These are phyloP conservation scores for Peromyscus nudipes DNA, from an alignment of 2,797 vertebrate species.

Conservation along the genomic window DNA sequence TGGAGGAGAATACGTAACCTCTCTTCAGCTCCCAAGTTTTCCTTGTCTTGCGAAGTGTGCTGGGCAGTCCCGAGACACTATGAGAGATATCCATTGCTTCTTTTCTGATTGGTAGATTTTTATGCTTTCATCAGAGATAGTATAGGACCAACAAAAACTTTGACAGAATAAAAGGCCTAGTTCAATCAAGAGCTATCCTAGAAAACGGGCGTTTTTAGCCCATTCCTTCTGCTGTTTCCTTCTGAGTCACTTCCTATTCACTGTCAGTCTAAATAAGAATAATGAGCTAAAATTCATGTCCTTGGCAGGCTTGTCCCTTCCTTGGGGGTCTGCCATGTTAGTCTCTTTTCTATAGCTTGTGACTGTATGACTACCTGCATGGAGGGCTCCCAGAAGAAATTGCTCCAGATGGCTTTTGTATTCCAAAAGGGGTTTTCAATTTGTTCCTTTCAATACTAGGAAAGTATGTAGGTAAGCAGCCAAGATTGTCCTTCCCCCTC, in stretches of 20 bases:
- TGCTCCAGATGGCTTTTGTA: conserved; percentile 22
- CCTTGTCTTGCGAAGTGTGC: not conserved
- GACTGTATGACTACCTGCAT: not conserved
- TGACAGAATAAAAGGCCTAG: conserved; percentile 8
- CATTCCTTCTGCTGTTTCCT: not conserved
- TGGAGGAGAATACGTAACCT: not conserved
- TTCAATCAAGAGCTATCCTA: not conserved
- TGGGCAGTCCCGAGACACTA: not conserved
- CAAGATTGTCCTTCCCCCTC: not conserved
- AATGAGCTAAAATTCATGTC: not conserved
- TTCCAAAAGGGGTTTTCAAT: conserved; percentile 15
- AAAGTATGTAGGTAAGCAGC: not conserved
- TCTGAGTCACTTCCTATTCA: conserved; percentile 36
- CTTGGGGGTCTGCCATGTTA: not conserved
- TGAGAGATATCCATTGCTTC: not conserved
- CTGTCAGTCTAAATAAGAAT: not conserved
- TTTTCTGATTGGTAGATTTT: not conserved
- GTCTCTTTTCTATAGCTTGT: not conserved
- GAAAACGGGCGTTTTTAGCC: not conserved
- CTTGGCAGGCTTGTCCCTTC: not conserved
- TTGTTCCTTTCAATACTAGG: not conserved
- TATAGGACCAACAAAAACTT: not conserved
- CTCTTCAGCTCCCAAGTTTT: not conserved
- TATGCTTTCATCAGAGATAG: not conserved
- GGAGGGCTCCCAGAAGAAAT: not conserved